Conservation (phyloP, 2,113 vertebrate species). For the Hemichromis elongatus region DNA sequence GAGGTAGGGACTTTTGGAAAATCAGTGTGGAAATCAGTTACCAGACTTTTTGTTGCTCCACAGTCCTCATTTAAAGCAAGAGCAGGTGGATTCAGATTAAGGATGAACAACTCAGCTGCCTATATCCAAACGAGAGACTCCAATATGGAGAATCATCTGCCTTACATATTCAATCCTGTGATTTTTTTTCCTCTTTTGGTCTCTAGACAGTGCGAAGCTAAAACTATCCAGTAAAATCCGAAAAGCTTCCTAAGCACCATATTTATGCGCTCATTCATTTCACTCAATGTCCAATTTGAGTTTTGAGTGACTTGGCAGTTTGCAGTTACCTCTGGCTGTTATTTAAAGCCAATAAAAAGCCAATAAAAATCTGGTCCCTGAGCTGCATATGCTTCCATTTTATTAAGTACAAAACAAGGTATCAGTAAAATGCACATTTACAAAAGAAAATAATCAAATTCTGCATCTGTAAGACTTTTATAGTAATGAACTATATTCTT, state of each 20-base stretch:
- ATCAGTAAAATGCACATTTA: not conserved
- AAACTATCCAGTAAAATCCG: not conserved
- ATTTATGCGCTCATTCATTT: not conserved
- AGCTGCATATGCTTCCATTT: not conserved
- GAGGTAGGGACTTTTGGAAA: conserved; percentile 7
- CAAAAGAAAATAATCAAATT: not conserved
- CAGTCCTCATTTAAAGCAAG: not conserved
- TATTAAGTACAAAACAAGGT: not conserved
- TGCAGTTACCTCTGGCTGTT: not conserved
- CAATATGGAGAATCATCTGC: not conserved
- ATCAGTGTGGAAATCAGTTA: conserved; percentile 24
- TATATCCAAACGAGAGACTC: not conserved
- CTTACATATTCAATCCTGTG: not conserved
- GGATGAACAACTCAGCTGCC: not conserved
- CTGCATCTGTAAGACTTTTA: not conserved
- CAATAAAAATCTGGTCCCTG: not conserved
- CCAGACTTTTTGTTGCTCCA: not conserved
- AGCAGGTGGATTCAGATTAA: not conserved
- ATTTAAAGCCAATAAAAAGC: not conserved
- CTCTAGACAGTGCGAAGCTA: not conserved
- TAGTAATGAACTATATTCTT: not conserved
- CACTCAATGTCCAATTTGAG: not conserved
- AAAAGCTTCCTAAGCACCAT: not conserved
- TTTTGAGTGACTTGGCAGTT: not conserved
- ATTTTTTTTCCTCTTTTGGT: not conserved